These are phyloP conservation scores for Noctua fimbriata DNA, from an alignment of 2,888 invertebrate species.

Conservation along the genomic window DNA sequence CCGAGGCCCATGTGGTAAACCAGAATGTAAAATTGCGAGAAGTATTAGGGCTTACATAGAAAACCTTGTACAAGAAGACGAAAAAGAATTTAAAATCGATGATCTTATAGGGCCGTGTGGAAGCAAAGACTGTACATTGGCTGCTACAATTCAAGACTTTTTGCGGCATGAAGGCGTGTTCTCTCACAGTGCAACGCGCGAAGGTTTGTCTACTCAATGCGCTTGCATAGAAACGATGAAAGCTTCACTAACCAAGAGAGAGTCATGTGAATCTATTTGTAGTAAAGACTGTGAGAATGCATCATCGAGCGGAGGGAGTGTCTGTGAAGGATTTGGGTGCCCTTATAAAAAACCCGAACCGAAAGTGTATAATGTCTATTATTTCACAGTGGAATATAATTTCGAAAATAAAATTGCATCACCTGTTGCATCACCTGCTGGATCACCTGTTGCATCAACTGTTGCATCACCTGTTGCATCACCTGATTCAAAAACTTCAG, in stretches of 20 bases:
- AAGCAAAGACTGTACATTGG: constrained; percentile 83
- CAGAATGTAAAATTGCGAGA: constrained; percentile 86
- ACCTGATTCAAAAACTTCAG: background rate
- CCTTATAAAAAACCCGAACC: constrained; percentile 71
- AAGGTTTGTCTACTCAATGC: constrained; percentile 86
- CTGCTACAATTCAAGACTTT: constrained; percentile 83
- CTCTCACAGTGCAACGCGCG: constrained; percentile 69
- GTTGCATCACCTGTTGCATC: background rate
- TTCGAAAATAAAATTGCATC: constrained; percentile 65
- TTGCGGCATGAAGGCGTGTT: constrained; percentile 83
- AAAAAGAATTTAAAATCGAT: constrained; percentile 78
- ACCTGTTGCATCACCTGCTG: background rate
- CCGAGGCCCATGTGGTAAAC: constrained; percentile 85
- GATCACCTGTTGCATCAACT: background rate
- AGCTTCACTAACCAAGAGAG: constrained; percentile 73
- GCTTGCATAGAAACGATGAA: constrained; percentile 84
- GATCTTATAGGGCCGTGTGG: constrained; percentile 86
- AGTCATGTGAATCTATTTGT: constrained; percentile 77
- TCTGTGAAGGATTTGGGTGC: constrained; percentile 78
- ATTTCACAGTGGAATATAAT: constrained; percentile 84
- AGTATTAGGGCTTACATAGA: constrained; percentile 84
- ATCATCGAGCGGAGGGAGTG: constrained; percentile 69
- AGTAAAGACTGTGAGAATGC: constrained; percentile 78
- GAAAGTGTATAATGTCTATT: constrained; percentile 82
- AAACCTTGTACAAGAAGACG: constrained; percentile 84